Evolutionary conservation across 2,888 invertebrate species (phyloP).

Genomic region (Agriopis marginaria): DNA sequence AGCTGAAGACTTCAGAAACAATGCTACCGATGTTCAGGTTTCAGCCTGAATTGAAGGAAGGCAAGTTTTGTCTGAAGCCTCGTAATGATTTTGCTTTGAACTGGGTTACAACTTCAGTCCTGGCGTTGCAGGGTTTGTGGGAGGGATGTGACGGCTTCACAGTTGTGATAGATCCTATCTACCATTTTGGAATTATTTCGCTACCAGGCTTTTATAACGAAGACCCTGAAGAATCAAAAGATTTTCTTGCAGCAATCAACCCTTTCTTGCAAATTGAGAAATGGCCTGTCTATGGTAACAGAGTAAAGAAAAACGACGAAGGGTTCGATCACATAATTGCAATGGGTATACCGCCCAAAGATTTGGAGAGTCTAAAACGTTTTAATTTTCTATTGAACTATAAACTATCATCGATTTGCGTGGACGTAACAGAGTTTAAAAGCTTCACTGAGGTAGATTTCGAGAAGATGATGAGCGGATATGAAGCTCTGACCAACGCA

Average conservation of each 20-base stretch:
- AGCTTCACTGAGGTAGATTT: not conserved
- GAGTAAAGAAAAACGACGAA: not conserved
- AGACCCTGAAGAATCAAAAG: not conserved
- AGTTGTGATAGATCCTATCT: not conserved
- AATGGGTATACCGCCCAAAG: not conserved
- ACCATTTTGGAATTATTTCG: not conserved
- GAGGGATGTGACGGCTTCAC: constrained; percentile 1
- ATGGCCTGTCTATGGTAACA: constrained; percentile 2
- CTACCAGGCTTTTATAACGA: not conserved
- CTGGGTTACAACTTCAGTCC: not conserved
- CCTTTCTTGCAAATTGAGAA: not conserved
- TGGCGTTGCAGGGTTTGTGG: not conserved
- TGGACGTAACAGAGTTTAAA: not conserved
- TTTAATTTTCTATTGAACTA: constrained; percentile 3
- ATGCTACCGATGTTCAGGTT: not conserved
- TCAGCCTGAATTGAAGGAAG: constrained; percentile 7
- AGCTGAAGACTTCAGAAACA: not conserved
- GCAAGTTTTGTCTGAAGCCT: not conserved
- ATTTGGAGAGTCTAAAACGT: not conserved
- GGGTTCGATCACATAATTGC: constrained; percentile 2
- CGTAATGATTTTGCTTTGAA: not conserved
- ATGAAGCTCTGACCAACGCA: not conserved
- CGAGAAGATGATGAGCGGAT: not conserved
- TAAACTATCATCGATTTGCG: not conserved
- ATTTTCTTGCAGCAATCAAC: not conserved